These are phyloP conservation scores for Amazona guildingii DNA, from an alignment of 2,113 vertebrate species.

Conservation along the genomic window DNA sequence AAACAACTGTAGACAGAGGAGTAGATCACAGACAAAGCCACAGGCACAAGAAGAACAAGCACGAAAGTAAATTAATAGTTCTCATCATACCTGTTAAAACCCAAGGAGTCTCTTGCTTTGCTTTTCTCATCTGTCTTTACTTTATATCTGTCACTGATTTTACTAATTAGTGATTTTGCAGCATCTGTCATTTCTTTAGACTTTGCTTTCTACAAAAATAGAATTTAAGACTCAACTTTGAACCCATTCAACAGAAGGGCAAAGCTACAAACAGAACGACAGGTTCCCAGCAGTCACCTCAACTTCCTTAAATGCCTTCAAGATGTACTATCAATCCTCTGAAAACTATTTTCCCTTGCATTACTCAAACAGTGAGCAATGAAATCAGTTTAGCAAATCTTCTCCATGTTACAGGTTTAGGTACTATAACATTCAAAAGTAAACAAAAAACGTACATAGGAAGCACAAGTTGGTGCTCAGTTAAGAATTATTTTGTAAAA, in stretches of 20 bases:
- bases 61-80: not conserved
- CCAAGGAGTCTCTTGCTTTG: conserved; percentile 45
- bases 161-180: conserved; percentile 72
- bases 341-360: not conserved
- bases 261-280: not conserved
- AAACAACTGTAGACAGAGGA: not conserved
- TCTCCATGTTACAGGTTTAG: not conserved
- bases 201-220: conserved; percentile 72
- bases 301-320: not conserved
- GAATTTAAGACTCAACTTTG: not conserved
- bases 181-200: conserved; percentile 59
- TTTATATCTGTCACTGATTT: conserved; percentile 75
- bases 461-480: not conserved
- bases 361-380: not conserved
- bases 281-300: not conserved
- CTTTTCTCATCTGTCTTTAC: not conserved
- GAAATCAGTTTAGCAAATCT: not conserved
- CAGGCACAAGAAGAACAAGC: not conserved
- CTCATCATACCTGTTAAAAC: conserved; percentile 57
- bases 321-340: not conserved
- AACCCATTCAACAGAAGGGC: not conserved
- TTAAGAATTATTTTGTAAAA: not conserved
- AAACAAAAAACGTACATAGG: not conserved
- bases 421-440: not conserved
- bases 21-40: not conserved